Conservation (phyloP, 2,888 invertebrate species). For the Therioaphis trifolii region DNA sequence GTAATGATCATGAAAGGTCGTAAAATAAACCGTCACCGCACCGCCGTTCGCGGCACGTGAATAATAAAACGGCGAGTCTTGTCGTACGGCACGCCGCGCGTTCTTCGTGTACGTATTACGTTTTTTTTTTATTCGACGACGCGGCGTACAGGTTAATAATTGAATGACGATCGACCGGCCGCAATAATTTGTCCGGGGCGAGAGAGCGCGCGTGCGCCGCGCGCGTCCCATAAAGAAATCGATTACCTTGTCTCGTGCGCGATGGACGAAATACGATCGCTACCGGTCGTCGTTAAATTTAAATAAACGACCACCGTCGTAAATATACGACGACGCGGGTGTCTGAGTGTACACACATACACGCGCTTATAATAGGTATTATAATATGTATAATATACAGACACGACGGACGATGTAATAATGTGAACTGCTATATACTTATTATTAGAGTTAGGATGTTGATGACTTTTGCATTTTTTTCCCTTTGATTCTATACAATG, state of each 20-base stretch:
- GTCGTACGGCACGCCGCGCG: too few relatives aligned
- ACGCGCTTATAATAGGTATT: neutral
- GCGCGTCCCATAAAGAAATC: constrained; percentile 3
- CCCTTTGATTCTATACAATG: too few relatives aligned
- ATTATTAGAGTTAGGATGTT: too few relatives aligned
- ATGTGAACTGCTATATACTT: neutral
- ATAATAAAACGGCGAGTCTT: neutral
- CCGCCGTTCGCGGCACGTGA: constrained; percentile 36
- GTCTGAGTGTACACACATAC: neutral
- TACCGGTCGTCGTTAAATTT: constrained; percentile 59
- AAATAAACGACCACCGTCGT: constrained; percentile 51
- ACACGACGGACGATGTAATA: neutral
- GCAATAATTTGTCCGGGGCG: constrained; percentile 52
- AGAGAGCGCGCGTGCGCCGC: too few relatives aligned
- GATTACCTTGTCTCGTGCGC: constrained; percentile 44
- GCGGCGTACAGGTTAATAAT: neutral
- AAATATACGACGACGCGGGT: neutral
- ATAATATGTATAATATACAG: too few relatives aligned
- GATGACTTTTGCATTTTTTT: too few relatives aligned
- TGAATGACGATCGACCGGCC: constrained; percentile 40
- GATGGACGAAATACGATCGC: constrained; percentile 54
- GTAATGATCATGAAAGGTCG: constrained; percentile 8
- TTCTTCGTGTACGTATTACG: too few relatives aligned
- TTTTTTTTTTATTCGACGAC: too few relatives aligned
- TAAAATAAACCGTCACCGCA: constrained; percentile 34